Percentiles rank a stretch among this genome's conserved stretches.
Evolutionary conservation across 2,113 vertebrate species (phyloP).

Genomic region (Bolborhynchus lineola): DNA sequence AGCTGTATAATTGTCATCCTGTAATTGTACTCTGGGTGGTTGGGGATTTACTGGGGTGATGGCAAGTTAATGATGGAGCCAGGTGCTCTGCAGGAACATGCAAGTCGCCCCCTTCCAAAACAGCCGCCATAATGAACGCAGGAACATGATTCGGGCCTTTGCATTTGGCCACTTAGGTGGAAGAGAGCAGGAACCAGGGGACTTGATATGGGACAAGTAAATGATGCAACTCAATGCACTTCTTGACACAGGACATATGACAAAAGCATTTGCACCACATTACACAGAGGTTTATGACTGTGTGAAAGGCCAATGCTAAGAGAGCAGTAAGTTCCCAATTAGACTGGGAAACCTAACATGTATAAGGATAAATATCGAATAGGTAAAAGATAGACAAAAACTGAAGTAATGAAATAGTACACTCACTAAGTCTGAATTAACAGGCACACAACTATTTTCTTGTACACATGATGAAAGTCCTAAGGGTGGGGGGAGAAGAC

Average conservation of each 20-base stretch:
- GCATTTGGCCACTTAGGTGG: background rate
- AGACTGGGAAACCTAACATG: background rate
- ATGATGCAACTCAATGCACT: background rate
- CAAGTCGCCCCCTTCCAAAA: background rate
- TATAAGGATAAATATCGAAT: background rate
- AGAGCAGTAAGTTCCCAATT: background rate
- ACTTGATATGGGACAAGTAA: background rate
- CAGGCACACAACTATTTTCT: background rate
- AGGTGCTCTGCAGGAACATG: background rate
- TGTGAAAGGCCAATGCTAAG: background rate
- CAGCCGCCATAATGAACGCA: background rate
- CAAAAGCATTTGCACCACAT: background rate
- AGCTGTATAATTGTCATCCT: background rate
- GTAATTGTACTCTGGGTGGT: background rate
- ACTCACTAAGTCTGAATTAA: background rate
- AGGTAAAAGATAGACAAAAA: background rate
- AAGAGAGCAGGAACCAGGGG: background rate
- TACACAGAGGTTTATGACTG: fast-evolving
- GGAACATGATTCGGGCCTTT: background rate
- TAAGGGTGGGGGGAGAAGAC: background rate
- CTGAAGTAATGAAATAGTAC: background rate
- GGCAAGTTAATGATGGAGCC: background rate
- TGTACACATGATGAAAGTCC: background rate
- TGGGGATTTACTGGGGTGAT: background rate
- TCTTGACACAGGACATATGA: fast-evolving